phyloP scores from a whole-genome alignment of 1,140 invertebrate species.

The Drosophila baimaii region DNA sequence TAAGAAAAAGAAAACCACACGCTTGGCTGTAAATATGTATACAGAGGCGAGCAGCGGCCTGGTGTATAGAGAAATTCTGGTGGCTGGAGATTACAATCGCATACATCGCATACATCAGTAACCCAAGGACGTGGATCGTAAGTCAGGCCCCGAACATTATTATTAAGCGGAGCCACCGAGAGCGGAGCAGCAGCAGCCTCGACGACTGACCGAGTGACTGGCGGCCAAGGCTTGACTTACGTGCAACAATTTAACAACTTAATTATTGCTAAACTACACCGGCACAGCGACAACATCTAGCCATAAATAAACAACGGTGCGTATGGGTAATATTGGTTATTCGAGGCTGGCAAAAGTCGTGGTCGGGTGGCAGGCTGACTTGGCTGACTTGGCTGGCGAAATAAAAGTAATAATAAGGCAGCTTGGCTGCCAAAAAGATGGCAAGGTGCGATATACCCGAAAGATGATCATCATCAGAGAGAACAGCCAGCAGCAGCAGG shows the following conservation, averaged over 20 bases:
- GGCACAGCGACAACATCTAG: slow-evolving; percentile 47
- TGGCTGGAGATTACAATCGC: slow-evolving; percentile 80
- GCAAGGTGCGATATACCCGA: slow-evolving; percentile 67
- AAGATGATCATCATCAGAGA: slow-evolving; percentile 65
- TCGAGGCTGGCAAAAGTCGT: slow-evolving; percentile 50
- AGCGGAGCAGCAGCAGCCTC: slow-evolving; percentile 41
- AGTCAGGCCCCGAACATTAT: slow-evolving; percentile 77
- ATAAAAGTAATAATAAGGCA: slow-evolving; percentile 56
- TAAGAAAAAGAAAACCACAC: slow-evolving; percentile 40
- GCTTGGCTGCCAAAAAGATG: slow-evolving; percentile 70
- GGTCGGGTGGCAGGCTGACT: slow-evolving; percentile 7
- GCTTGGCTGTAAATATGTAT: slow-evolving; percentile 70
- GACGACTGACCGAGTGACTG: slow-evolving; percentile 30
- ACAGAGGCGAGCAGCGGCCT: slow-evolving; percentile 7
- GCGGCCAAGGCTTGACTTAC: slow-evolving; percentile 70
- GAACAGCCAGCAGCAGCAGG: not conserved
- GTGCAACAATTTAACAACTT: slow-evolving; percentile 84
- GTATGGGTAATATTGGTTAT: slow-evolving; percentile 74
- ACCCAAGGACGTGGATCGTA: slow-evolving; percentile 83
- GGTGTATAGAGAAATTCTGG: slow-evolving; percentile 66
- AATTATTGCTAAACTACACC: slow-evolving; percentile 84
- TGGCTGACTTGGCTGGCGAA: slow-evolving; percentile 17
- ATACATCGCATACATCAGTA: slow-evolving; percentile 84
- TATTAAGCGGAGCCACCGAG: slow-evolving; percentile 72
- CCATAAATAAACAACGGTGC: slow-evolving; percentile 80